Evolutionary conservation across 2,113 vertebrate genomes (phyloP), one percentile per base, ranked within the genome.

Genomic region (Fulmarus glacialis): DNA sequence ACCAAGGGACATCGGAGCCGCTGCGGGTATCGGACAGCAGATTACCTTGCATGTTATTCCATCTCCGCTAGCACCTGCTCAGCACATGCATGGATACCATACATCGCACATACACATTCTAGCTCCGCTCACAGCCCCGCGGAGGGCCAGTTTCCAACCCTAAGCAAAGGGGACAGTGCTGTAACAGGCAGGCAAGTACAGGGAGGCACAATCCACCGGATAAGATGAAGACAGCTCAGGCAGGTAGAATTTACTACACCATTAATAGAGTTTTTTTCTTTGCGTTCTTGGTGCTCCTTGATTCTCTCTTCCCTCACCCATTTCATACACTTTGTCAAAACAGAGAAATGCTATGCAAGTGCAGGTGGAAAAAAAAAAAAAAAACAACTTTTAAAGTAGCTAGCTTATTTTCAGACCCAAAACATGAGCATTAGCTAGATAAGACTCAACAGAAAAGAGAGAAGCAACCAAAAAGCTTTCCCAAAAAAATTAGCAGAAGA

Each of bases 1-100:
- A 12, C 22, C 48, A 12, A 14, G 64, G 26, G 67, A 29, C 60
- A 38, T 0, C 0, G 0, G 24, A 83, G 40, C 36, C 1, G 1
- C 50, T 8, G 13, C 1, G 0, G 48, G 24, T 29, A 8, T 11
- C 4, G 2, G 40, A 11, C 32, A 40, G 52, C 47, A 83, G 58
- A 45, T 77, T 4, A 17, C 11, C n/a, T 8, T 26, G 13, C 2
- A 1, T 4, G 29, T 38, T 67, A 56, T 7, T 50, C 73, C 22
- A 4, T 43, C 55, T 12, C 56, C 4, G 4, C 30, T 8, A 48
- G 26, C 5, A 0, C 50, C 38, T 10, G 38, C 90, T 50, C 68
- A 22, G 56, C 56, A 30, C 38, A 26, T 1, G 3, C 10, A 17
- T 23, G 42, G 60, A 58, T 29, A 16, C 42, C 30, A 15, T 12